These are phyloP conservation scores for Mamestra brassicae DNA, from an alignment of 2,888 invertebrate genomes.

Conservation along the genomic window DNA sequence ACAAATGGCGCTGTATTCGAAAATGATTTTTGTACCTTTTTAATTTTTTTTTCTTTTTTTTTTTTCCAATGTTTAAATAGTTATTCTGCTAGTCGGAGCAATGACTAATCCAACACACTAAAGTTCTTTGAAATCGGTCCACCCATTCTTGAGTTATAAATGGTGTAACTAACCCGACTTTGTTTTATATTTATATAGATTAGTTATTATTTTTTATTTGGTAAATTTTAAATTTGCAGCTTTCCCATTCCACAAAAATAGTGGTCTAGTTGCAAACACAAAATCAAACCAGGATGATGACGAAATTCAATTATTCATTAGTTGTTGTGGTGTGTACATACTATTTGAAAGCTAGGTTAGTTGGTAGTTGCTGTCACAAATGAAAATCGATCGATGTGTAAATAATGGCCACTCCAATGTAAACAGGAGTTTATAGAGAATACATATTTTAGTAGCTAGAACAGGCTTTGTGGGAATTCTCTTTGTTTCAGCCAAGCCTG, in stretches of 20 bases:
- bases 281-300: conserved; percentile 7
- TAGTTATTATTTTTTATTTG: no score
- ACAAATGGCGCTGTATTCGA: no score
- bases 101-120: no score
- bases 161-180: no score
- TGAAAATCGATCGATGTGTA: conserved; percentile 17
- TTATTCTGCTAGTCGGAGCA: no score
- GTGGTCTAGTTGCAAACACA: background rate
- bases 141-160: no score
- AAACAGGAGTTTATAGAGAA: conserved; percentile 8
- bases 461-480: conserved; percentile 13
- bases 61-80: no score
- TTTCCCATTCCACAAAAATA: background rate
- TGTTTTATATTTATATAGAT: no score
- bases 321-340: conserved; percentile 19
- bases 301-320: conserved; percentile 11
- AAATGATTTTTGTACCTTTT: no score
- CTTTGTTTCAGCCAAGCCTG: conserved; percentile 7
- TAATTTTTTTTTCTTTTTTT: no score
- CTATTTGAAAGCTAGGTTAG: background rate
- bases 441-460: conserved; percentile 21
- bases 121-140: no score
- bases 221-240: no score
- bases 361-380: conserved; percentile 22
- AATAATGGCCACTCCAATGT: conserved; percentile 11